phyloP scores from a whole-genome alignment of 1,140 invertebrate genomes.

The Drosophila albomicans region DNA sequence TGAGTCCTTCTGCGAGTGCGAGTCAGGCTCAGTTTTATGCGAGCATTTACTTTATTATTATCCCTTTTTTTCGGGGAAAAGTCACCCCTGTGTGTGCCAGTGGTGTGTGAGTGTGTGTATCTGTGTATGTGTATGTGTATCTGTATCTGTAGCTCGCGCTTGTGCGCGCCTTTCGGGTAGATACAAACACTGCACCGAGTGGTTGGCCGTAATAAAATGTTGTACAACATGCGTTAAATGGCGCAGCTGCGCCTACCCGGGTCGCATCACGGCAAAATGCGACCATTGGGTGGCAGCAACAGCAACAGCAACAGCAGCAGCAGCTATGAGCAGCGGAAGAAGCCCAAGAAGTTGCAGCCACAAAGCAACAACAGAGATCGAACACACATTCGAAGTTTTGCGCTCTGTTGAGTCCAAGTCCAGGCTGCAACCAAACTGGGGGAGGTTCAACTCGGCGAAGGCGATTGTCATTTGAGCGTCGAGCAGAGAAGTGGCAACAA shows the following conservation, averaged over 20 bases:
- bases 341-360: conserved; percentile 54
- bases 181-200: conserved; percentile 61
- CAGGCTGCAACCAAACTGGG: background rate
- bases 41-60: conserved; percentile 50
- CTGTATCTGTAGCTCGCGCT: conserved; percentile 25
- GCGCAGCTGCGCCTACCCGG: conserved; percentile 57
- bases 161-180: conserved; percentile 57
- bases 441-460: conserved; percentile 1
- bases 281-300: conserved; percentile 38
- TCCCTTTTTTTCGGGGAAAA: conserved; percentile 58
- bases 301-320: conserved; percentile 22
- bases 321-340: conserved; percentile 22
- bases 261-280: conserved; percentile 14
- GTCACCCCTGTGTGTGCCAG: conserved; percentile 47
- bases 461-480: conserved; percentile 14
- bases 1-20: conserved; percentile 23
- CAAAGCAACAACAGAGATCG: conserved; percentile 6
- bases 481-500: background rate
- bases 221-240: conserved; percentile 63
- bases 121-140: conserved; percentile 27
- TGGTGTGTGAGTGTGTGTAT: conserved; percentile 7
- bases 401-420: conserved; percentile 20
- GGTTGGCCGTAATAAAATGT: conserved; percentile 64
- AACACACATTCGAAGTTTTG: conserved; percentile 24
- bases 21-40: conserved; percentile 16